A percentile compares a stretch with the other conserved stretches of the same genome.
phyloP scores from a whole-genome alignment of 2,113 vertebrate species.

The Carassius gibelio region DNA sequence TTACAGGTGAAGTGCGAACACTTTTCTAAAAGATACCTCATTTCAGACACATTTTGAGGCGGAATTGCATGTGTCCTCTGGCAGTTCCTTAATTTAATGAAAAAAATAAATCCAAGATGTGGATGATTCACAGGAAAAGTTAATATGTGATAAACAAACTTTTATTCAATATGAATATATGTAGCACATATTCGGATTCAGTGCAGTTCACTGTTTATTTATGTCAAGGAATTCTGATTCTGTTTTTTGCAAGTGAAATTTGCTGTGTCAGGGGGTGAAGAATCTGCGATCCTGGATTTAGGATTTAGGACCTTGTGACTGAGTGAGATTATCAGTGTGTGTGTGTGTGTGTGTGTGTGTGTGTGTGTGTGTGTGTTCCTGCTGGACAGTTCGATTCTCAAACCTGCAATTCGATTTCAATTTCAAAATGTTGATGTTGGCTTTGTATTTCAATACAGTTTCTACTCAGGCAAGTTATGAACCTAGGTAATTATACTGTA shows the following conservation, averaged over 20 bases:
- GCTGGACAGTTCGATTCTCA: neutral
- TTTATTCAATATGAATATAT: neutral
- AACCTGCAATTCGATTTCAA: too few species aligned
- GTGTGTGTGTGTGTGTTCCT: neutral
- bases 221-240: too few species aligned
- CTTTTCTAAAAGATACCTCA: neutral
- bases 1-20: too few species aligned
- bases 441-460: neutral
- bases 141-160: neutral
- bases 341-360: too few species aligned
- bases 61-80: neutral
- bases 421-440: neutral
- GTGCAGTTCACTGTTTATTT: too few species aligned
- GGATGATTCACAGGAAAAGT: neutral
- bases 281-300: too few species aligned
- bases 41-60: neutral
- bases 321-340: neutral
- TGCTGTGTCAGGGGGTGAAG: too few species aligned
- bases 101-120: neutral
- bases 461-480: neutral
- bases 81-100: neutral
- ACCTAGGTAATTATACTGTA: neutral
- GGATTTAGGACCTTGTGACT: too few species aligned
- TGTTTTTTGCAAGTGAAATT: too few species aligned
- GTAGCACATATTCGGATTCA: too few species aligned